Base-by-base conservation (phyloP, 2,888 invertebrate species). In the Rapana venosa region DNA sequence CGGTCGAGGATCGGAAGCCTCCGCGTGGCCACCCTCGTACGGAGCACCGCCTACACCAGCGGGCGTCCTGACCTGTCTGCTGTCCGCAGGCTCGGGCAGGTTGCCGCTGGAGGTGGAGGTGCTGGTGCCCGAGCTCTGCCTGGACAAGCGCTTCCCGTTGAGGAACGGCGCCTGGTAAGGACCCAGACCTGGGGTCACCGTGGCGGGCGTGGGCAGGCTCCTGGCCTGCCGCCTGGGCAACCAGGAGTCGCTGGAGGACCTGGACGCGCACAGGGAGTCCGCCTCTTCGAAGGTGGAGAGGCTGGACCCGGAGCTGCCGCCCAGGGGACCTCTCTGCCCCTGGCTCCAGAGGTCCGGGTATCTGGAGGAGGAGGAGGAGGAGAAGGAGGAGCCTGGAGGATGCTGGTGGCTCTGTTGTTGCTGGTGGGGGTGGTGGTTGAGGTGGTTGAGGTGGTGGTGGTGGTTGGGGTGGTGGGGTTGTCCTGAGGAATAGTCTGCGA, bases 251-350 rank as follows among this genome's bases (percentile, higher is more conserved):
- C 90, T 91, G 22, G 91, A 91, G 11, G 92, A 90, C 36, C 90
- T 91, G 30, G 92, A 92, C 26, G 92, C 61, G 56, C 92, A 91
- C 36, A 93, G 85, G 36, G 92, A 93, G 56, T 93, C 93, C 8
- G 92, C 92, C 47, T 93, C 93, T n/a, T 93, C 93, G 88, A 93
- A 93, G 20, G 81, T 81, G 81, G 81, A 81, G 1, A 88, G 84
- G 32, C 91, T 91, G n/a, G 91, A 91, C 0, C 86, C 88, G 36
- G 90, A 56, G 77, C 91, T 91, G n/a, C n/a, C n/a, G 35, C 74
- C 36, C 84, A 66, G n/a, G 5, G 58, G 88, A 36, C 91, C 87
- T n/a, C 56, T 86, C 79, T 36, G 61, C 22, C 87, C 88, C 26
- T 84, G 84, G n/a, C n/a, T 81, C 81, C 81, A 81, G 26, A 20